phyloP scores from a whole-genome alignment of 2,888 invertebrate genomes.

The Hirtodrosophila histrioides region DNA sequence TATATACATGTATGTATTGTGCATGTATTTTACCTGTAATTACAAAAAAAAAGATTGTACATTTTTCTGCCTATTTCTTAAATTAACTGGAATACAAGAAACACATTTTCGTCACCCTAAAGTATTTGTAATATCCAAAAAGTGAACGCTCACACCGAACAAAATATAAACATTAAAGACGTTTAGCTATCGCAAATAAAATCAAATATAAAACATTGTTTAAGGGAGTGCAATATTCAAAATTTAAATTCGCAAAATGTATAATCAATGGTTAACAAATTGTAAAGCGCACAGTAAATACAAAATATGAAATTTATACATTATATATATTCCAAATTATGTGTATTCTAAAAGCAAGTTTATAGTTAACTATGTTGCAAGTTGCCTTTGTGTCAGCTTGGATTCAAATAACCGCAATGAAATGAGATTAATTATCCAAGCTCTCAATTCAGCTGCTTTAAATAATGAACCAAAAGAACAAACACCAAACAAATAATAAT shows the following conservation, averaged over 20 bases:
- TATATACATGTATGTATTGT: constrained; percentile 38
- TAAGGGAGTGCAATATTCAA: constrained; percentile 49
- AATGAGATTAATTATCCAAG: constrained; percentile 20
- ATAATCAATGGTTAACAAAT: constrained; percentile 31
- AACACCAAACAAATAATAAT: constrained; percentile 53
- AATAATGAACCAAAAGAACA: constrained; percentile 50
- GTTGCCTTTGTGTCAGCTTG: constrained; percentile 43
- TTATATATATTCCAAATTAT: constrained; percentile 36
- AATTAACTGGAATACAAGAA: constrained; percentile 20
- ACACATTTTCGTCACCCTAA: constrained; percentile 46
- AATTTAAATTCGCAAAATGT: constrained; percentile 31
- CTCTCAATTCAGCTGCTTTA: constrained; percentile 24
- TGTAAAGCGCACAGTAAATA: constrained; percentile 68
- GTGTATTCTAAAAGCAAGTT: constrained; percentile 59
- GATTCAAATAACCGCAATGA: constrained; percentile 7
- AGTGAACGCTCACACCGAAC: constrained; percentile 57
- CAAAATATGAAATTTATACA: constrained; percentile 34
- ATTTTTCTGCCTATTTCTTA: constrained; percentile 67
- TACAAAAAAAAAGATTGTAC: constrained; percentile 65
- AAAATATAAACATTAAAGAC: constrained; percentile 22
- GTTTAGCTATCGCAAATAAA: constrained; percentile 48
- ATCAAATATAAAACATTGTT: constrained; percentile 48
- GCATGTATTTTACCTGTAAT: constrained; percentile 70
- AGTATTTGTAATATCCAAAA: constrained; percentile 75
- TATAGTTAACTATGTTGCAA: constrained; percentile 39